Evolutionary conservation across 2,797 vertebrate species (phyloP).

Genomic region (Chelmon rostratus): DNA sequence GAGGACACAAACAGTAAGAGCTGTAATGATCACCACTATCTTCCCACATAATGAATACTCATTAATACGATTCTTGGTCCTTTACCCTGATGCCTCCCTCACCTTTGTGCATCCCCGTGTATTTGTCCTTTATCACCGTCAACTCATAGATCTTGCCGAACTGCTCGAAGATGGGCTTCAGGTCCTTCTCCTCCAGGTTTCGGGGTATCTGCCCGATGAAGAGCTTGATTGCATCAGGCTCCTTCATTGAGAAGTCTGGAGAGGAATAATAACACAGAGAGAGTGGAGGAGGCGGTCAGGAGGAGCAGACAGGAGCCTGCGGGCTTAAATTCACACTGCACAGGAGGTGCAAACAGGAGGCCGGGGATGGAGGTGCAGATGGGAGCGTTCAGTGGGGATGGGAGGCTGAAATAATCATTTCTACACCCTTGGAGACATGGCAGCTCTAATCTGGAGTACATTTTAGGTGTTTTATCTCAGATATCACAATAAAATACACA

Average conservation of each 20-base stretch:
- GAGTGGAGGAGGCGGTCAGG: slow-evolving; percentile 70
- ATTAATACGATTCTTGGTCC: slow-evolving; percentile 5
- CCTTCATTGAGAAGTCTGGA: slow-evolving; percentile 87
- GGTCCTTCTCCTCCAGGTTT: slow-evolving; percentile 89
- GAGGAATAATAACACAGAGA: slow-evolving; percentile 65
- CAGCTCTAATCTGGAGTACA: slow-evolving; percentile 7
- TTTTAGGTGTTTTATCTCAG: background rate
- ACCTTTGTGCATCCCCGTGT: slow-evolving; percentile 91
- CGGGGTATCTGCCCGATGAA: slow-evolving; percentile 89
- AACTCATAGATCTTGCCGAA: slow-evolving; percentile 90
- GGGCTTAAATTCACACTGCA: slow-evolving; percentile 80
- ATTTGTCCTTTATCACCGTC: slow-evolving; percentile 90
- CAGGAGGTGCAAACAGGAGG: slow-evolving; percentile 84
- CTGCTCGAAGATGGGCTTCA: slow-evolving; percentile 89
- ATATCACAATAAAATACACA: slow-evolving; percentile 15
- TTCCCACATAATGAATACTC: slow-evolving; percentile 26
- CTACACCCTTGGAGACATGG: slow-evolving; percentile 37
- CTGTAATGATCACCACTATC: background rate
- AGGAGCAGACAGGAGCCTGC: slow-evolving; percentile 78
- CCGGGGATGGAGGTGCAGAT: slow-evolving; percentile 74
- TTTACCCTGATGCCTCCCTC: slow-evolving; percentile 25
- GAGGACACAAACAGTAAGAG: background rate
- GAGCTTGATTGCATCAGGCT: slow-evolving; percentile 90
- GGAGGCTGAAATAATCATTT: slow-evolving; percentile 60
- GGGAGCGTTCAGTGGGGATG: slow-evolving; percentile 60